Evolutionary conservation across 2,888 invertebrate species (phyloP).

Genomic region (Sipha maydis): DNA sequence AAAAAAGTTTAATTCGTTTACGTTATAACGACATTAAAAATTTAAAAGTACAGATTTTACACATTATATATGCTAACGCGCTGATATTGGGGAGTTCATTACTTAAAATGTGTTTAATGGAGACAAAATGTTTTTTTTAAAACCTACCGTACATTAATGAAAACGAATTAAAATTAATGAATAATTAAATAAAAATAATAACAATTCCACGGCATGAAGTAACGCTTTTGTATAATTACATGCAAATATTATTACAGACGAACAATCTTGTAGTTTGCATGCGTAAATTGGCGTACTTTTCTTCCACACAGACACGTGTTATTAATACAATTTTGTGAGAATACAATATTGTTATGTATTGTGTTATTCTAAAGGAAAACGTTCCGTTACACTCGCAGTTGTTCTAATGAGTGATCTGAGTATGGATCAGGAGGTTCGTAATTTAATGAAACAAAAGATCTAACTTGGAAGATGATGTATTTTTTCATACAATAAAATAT

Average conservation of each 20-base stretch:
- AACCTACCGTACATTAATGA: neutral
- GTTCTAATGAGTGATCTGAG: slow-evolving; percentile 11
- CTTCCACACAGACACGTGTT: neutral
- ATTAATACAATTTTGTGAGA: neutral
- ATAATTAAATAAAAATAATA: neutral
- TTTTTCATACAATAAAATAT: slow-evolving; percentile 5
- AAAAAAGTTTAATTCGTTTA: neutral
- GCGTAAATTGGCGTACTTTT: neutral
- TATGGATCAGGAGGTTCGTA: slow-evolving; percentile 7
- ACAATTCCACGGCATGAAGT: neutral
- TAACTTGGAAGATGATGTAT: neutral
- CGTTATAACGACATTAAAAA: neutral
- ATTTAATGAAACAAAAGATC: slow-evolving; percentile 22
- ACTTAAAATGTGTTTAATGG: too few relatives aligned
- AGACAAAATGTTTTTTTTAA: neutral
- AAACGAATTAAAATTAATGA: neutral
- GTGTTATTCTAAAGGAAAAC: neutral
- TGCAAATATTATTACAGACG: neutral
- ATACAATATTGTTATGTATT: too few relatives aligned
- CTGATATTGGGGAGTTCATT: too few relatives aligned
- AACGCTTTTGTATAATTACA: neutral
- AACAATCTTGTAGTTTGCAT: neutral
- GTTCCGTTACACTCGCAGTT: neutral
- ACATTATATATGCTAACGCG: neutral
- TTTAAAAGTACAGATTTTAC: neutral